Conservation (phyloP, 2,797 vertebrate genomes). For the Triplophysa yarkandensis region DNA sequence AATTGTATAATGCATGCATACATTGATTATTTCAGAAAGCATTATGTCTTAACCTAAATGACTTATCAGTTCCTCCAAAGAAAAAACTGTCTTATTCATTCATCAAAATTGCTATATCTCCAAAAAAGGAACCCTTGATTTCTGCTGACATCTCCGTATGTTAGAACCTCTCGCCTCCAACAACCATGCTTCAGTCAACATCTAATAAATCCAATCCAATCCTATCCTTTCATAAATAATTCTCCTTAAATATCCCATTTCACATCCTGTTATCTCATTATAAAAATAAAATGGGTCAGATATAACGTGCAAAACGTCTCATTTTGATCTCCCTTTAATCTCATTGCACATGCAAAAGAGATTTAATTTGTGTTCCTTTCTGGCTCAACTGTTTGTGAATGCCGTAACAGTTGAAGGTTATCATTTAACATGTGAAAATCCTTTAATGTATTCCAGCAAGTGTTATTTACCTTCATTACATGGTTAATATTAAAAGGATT, state of each 20-base stretch:
- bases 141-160: background rate
- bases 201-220: background rate
- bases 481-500: conserved; percentile 39
- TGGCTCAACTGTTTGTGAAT: background rate
- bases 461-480: conserved; percentile 8
- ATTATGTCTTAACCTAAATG: no score
- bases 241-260: background rate
- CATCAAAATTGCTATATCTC: background rate
- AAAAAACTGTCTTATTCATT: background rate
- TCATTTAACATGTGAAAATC: conserved; percentile 18
- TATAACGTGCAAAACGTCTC: background rate
- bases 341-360: background rate
- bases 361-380: conserved; percentile 3
- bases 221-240: background rate
- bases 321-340: conserved; percentile 9
- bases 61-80: background rate
- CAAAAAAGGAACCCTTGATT: background rate
- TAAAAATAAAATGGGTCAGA: background rate
- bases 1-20: no score
- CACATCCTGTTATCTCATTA: conserved; percentile 1
- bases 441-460: conserved; percentile 1
- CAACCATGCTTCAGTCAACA: background rate
- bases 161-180: background rate
- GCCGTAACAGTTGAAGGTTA: background rate
- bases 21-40: no score